A percentile compares a stretch with the other conserved stretches of the same genome.
These are phyloP conservation scores for Cyphomyrus plagiostoma DNA, from an alignment of 2,113 vertebrate genomes.

Conservation along the genomic window DNA sequence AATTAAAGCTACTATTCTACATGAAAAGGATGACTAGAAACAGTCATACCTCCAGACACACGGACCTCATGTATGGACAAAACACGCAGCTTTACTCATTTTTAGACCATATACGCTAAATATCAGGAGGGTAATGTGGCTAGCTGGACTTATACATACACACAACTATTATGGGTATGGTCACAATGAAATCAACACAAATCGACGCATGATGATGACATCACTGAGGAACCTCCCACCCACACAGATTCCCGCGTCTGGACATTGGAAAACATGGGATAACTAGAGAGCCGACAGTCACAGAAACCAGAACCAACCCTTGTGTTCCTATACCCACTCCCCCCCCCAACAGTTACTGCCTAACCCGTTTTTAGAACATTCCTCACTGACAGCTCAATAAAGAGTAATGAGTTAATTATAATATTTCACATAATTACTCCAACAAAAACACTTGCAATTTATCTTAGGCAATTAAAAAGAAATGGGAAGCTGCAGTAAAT, in stretches of 20 bases:
- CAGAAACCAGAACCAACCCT: background rate
- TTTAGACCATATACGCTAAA: background rate
- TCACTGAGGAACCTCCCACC: background rate
- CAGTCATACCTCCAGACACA: conserved; percentile 1
- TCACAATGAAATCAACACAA: background rate
- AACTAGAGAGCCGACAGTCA: background rate
- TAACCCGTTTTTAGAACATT: background rate
- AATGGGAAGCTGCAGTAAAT: background rate
- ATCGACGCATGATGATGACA: background rate
- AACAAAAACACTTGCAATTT: background rate
- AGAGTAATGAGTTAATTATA: background rate
- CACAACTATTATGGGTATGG: background rate
- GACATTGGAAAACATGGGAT: background rate
- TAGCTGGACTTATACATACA: background rate
- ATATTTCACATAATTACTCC: background rate
- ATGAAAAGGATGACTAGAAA: background rate
- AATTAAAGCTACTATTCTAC: background rate
- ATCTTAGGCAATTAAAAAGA: background rate
- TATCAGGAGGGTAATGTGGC: background rate
- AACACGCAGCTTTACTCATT: background rate
- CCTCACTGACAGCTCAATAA: background rate
- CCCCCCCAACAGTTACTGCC: background rate
- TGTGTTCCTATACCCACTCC: background rate
- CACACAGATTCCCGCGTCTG: background rate
- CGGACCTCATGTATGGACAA: background rate